phyloP scores from a whole-genome alignment of 2,113 vertebrate genomes.

The Lepisosteus osseus region DNA sequence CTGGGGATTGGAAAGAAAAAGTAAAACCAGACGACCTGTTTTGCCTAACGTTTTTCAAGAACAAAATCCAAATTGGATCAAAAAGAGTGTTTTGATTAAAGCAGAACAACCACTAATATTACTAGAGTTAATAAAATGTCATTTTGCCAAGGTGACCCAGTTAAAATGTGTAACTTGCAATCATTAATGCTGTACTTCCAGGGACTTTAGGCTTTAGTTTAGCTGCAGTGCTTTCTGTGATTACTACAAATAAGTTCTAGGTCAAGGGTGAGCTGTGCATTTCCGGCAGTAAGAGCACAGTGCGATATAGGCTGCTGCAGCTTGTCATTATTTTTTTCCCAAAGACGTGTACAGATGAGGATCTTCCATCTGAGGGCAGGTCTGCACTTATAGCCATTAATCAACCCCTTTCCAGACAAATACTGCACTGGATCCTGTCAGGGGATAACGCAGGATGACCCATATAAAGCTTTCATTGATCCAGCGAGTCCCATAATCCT shows the following conservation, averaged over 20 bases:
- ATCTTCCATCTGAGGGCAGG: conserved; percentile 42
- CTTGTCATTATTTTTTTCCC: neutral
- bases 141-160: too few relatives aligned
- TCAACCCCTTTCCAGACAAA: conserved; percentile 41
- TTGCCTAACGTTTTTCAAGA: too few relatives aligned
- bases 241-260: too few relatives aligned
- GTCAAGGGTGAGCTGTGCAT: neutral
- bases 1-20: too few relatives aligned
- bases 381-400: conserved; percentile 47
- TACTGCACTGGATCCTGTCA: conserved; percentile 31
- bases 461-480: conserved; percentile 56
- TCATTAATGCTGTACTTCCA: too few relatives aligned
- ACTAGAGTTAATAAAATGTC: too few relatives aligned
- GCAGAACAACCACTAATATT: too few relatives aligned
- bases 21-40: too few relatives aligned
- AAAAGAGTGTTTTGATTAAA: too few relatives aligned
- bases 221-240: neutral
- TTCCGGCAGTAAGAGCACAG: neutral
- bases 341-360: conserved; percentile 28
- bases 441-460: conserved; percentile 47
- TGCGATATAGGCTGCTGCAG: neutral
- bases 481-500: conserved; percentile 38
- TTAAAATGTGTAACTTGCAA: too few relatives aligned
- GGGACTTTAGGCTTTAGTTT: too few relatives aligned
- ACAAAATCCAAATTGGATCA: too few relatives aligned